A percentile compares a stretch with the other conserved stretches of the same genome.
These are phyloP conservation scores for Caenorhabditis japonica DNA, from an alignment of 2,888 invertebrate species.

Conservation along the genomic window DNA sequence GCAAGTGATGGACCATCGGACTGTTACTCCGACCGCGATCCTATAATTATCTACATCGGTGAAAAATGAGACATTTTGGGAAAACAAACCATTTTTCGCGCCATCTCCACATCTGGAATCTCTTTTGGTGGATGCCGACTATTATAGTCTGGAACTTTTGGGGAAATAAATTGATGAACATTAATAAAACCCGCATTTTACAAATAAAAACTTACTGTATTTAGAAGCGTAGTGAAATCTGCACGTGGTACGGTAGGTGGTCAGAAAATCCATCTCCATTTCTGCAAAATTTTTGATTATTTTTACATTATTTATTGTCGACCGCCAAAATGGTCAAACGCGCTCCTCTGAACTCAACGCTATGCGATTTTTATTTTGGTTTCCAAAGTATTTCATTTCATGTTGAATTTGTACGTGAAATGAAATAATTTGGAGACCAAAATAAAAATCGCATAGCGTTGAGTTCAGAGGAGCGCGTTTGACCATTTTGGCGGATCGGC, in stretches of 20 bases:
- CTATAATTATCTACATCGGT: no score
- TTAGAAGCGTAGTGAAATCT: constrained; percentile 32
- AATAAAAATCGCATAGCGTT: no score
- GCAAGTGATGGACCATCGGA: constrained; percentile 11
- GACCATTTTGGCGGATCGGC: no score
- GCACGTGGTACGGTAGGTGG: constrained; percentile 37
- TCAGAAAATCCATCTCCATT: constrained; percentile 59
- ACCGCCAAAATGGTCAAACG: background rate
- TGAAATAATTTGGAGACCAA: no score
- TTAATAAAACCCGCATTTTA: no score
- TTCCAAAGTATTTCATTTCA: no score
- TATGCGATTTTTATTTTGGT: no score
- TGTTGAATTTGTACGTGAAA: no score
- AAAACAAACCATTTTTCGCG: constrained; percentile 13
- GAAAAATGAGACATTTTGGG: no score
- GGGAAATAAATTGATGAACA: background rate
- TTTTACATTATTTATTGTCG: no score
- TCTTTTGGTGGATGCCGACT: constrained; percentile 13
- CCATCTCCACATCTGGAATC: constrained; percentile 20
- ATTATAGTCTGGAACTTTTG: constrained; percentile 46
- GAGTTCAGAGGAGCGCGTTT: no score
- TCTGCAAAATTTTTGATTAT: no score
- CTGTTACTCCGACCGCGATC: constrained; percentile 17
- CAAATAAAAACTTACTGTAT: constrained; percentile 39
- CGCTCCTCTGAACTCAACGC: background rate